These are phyloP conservation scores for Procavia capensis DNA, from an alignment of 2,113 vertebrate genomes.

Conservation along the genomic window DNA sequence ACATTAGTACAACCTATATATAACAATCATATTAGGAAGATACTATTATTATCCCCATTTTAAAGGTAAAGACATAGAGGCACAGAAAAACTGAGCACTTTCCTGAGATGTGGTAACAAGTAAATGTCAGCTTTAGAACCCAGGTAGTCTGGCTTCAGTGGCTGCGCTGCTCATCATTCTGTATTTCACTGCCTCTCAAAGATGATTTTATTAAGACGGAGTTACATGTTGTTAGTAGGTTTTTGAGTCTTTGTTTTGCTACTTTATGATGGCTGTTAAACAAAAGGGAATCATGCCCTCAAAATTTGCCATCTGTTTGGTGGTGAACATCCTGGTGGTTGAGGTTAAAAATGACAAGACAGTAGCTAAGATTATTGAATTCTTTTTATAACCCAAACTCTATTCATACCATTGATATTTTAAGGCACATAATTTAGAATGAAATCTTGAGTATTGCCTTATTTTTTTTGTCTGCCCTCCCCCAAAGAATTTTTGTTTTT, in stretches of 20 bases:
- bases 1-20: not conserved
- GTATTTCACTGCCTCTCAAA: not conserved
- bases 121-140: not conserved
- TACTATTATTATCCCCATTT: slow-evolving; percentile 2
- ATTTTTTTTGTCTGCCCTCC: not conserved
- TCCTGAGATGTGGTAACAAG: not conserved
- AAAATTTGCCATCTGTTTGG: not conserved
- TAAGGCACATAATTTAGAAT: not conserved
- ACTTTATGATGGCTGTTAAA: not conserved
- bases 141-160: not conserved
- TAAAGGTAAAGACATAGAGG: not conserved
- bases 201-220: not conserved
- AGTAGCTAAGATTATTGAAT: not conserved
- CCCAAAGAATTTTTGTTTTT: slow-evolving; percentile 47
- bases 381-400: slow-evolving; percentile 2
- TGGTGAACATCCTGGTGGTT: not conserved
- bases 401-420: slow-evolving; percentile 5
- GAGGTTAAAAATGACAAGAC: not conserved
- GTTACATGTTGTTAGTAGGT: not conserved
- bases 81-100: not conserved
- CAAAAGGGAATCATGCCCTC: not conserved
- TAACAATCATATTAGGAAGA: not conserved
- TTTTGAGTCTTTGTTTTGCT: not conserved
- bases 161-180: not conserved
- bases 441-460: slow-evolving; percentile 7